phyloP scores from a whole-genome alignment of 2,797 vertebrate genomes.

The Diplodus puntazzo region DNA sequence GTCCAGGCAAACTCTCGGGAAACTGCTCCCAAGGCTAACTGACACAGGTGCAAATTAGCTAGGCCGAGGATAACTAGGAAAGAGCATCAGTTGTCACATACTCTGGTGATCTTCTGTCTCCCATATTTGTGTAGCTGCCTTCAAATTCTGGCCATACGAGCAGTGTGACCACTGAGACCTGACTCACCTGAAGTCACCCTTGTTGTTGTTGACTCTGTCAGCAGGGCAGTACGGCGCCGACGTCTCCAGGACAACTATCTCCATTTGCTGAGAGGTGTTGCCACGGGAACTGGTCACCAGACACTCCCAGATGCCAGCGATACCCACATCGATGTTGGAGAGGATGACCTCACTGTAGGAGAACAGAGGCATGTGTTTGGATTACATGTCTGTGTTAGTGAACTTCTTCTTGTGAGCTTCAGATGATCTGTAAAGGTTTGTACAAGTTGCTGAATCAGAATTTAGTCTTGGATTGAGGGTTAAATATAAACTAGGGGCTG shows the following conservation, averaged over 20 bases:
- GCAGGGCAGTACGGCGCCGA: constrained; percentile 90
- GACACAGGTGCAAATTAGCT: too few species aligned
- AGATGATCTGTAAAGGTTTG: constrained; percentile 1
- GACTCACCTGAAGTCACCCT: constrained; percentile 94
- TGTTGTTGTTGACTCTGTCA: constrained; percentile 92
- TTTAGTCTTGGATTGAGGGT: constrained; percentile 4
- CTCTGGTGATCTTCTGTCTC: too few species aligned
- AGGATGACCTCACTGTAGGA: constrained; percentile 90
- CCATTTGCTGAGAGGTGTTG: constrained; percentile 89
- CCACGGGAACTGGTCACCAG: constrained; percentile 92
- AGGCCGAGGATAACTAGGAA: too few species aligned
- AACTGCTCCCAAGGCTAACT: too few species aligned
- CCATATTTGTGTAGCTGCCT: too few species aligned
- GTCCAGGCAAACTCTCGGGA: too few species aligned
- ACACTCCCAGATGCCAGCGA: constrained; percentile 92
- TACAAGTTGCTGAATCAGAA: not conserved
- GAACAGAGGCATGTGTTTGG: constrained; percentile 11
- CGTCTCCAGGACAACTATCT: constrained; percentile 92
- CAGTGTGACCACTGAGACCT: not conserved
- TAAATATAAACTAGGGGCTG: constrained; percentile 40
- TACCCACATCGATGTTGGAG: constrained; percentile 88
- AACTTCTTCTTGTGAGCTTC: constrained; percentile 2
- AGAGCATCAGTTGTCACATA: too few species aligned
- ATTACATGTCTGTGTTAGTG: not conserved
- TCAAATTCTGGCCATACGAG: too few species aligned